Evolutionary conservation across 1,140 invertebrate species (phyloP).

Genomic region (Pararge aegeria): DNA sequence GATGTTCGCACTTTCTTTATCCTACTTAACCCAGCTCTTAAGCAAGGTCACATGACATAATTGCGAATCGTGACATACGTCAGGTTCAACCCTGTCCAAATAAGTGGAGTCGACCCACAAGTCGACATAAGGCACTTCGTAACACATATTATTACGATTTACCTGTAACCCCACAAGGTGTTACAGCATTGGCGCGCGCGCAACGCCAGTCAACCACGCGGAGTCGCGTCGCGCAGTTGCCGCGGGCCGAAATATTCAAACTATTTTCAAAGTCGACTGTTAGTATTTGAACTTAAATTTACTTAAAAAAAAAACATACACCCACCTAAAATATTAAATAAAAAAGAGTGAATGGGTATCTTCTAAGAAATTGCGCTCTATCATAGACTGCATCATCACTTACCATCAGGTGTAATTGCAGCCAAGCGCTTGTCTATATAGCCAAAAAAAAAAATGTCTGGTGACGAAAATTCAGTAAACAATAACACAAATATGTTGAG

Average conservation of each 20-base stretch:
- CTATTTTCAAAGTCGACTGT: constrained; percentile 13
- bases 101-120: constrained; percentile 42
- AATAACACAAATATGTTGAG: too few relatives aligned
- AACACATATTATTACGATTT: constrained; percentile 64
- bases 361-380: too few relatives aligned
- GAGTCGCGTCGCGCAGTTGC: constrained; percentile 55
- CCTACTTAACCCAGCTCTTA: neutral
- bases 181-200: constrained; percentile 42
- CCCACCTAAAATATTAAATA: too few relatives aligned
- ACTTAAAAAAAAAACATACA: neutral
- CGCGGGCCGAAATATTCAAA: constrained; percentile 39
- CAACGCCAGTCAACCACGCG: constrained; percentile 57
- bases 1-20: neutral
- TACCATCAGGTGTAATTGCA: too few relatives aligned
- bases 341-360: too few relatives aligned
- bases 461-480: too few relatives aligned
- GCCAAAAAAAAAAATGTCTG: too few relatives aligned
- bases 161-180: constrained; percentile 43
- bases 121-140: constrained; percentile 60
- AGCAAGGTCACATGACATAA: constrained; percentile 23
- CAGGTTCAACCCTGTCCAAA: constrained; percentile 36
- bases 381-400: too few relatives aligned
- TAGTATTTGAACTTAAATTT: constrained; percentile 18
- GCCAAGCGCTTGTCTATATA: too few relatives aligned
- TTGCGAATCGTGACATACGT: constrained; percentile 30